Base-by-base conservation (phyloP, 2,113 vertebrate species). In the Scolopax mira region DNA sequence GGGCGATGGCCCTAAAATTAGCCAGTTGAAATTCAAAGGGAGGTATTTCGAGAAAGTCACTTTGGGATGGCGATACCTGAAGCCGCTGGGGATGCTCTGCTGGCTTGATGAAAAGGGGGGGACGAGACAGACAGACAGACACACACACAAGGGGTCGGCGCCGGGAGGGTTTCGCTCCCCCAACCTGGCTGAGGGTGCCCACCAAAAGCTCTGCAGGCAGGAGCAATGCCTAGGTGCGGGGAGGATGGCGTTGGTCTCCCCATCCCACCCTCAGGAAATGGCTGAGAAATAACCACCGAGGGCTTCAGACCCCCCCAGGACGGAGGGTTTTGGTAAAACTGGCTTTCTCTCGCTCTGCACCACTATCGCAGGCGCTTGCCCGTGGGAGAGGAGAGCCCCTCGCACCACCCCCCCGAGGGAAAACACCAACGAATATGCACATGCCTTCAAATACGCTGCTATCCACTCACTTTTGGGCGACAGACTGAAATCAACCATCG, bases 241-340 rank as follows among this genome's bases (percentile, higher is more conserved):
- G 39, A 79, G 13, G 12, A 18, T 13, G 30, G 8, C 1, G 4
- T 1, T 18, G 37, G 25, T 37, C 83, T 79, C 16, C 1, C 44
- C 5, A 7, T 11, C 42, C 13, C 13, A 18, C 42, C 5, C 0
- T 3, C n/a, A 39, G 60, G 41, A 78, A 89, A 91, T 0, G 18
- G 30, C 33, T 4, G 9, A 75, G 48, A 60, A 64, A 77, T 65
- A 79, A 57, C 5, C 8, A 24, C 42, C 37, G 41, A 7, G 58
- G 33, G 42, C 27, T 55, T 24, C 30, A 23, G 31, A 35, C 74
- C 16, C 35, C 28, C 4, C 1, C 41, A 3, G 2, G 44, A 25
- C 3, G 4, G 16, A 35, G 46, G 64, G 27, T 83, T 60, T 88
- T 42, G 41, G 69, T 88, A 57, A 24, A 88, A 12, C 33, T 39